These are phyloP conservation scores for Crax fasciolata DNA, from an alignment of 2,797 vertebrate genomes.

Conservation along the genomic window DNA sequence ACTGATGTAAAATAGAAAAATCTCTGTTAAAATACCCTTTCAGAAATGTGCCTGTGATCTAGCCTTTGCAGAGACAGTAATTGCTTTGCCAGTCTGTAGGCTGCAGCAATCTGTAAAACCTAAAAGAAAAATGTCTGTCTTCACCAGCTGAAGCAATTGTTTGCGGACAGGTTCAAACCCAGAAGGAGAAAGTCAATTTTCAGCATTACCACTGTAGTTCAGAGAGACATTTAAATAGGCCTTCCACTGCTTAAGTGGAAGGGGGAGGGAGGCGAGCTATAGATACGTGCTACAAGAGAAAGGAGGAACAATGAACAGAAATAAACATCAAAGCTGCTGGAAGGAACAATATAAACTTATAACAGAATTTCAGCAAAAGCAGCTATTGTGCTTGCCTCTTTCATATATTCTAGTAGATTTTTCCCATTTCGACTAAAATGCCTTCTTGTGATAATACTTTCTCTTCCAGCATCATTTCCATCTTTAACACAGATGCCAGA, in stretches of 20 bases:
- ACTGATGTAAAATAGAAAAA: background rate
- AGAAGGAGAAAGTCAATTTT: background rate
- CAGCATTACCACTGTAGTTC: background rate
- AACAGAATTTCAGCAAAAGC: background rate
- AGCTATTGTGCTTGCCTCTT: background rate
- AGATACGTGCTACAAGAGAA: background rate
- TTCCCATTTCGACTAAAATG: background rate
- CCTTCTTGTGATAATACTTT: background rate
- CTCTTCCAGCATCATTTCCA: background rate
- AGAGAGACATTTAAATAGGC: background rate
- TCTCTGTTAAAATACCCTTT: background rate
- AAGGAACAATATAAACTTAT: background rate
- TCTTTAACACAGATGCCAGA: background rate
- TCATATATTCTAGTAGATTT: background rate
- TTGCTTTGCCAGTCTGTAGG: background rate
- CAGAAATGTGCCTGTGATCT: background rate
- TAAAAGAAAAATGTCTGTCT: background rate
- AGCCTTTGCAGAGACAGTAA: background rate
- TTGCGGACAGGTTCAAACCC: background rate
- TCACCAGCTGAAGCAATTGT: background rate
- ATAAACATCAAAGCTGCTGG: conserved; percentile 7
- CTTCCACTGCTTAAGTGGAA: background rate
- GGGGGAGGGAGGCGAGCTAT: background rate
- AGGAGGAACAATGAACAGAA: background rate
- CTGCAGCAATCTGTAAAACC: background rate